phyloP scores from a whole-genome alignment of 2,113 vertebrate species.

The Athene noctua region DNA sequence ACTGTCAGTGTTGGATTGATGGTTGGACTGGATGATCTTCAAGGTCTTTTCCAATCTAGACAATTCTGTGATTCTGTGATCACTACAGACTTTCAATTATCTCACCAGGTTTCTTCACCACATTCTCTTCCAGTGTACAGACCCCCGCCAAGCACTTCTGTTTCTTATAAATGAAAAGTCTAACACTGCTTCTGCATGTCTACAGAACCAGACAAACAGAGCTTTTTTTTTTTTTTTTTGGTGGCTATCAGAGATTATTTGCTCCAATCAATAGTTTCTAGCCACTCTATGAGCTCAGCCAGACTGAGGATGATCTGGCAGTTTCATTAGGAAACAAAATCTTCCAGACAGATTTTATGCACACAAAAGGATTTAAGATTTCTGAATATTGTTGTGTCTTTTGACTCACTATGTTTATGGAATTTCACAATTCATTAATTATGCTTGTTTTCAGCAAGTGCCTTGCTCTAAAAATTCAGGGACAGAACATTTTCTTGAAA shows the following conservation, averaged over 20 bases:
- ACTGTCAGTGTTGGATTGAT: too few relatives aligned
- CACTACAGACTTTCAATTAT: too few relatives aligned
- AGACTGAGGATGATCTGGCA: not conserved
- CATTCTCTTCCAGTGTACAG: not conserved
- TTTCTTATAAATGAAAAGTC: not conserved
- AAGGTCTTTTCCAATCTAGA: too few relatives aligned
- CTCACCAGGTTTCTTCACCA: not conserved
- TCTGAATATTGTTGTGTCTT: not conserved
- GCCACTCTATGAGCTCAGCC: not conserved
- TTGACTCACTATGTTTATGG: not conserved
- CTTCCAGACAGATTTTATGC: not conserved
- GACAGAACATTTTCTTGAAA: not conserved
- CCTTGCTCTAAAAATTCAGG: not conserved
- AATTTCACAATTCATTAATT: not conserved
- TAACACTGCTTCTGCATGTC: not conserved
- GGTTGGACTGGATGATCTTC: too few relatives aligned
- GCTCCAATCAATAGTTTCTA: not conserved
- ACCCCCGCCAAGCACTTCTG: rapidly evolving
- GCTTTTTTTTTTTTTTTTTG: not conserved
- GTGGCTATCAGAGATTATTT: not conserved
- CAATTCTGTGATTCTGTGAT: too few relatives aligned
- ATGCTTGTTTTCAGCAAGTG: not conserved
- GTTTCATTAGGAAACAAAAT: not conserved
- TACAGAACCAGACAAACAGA: not conserved
- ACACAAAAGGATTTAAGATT: not conserved